Conservation (phyloP, 2,113 vertebrate genomes). For the Archilochus colubris region DNA sequence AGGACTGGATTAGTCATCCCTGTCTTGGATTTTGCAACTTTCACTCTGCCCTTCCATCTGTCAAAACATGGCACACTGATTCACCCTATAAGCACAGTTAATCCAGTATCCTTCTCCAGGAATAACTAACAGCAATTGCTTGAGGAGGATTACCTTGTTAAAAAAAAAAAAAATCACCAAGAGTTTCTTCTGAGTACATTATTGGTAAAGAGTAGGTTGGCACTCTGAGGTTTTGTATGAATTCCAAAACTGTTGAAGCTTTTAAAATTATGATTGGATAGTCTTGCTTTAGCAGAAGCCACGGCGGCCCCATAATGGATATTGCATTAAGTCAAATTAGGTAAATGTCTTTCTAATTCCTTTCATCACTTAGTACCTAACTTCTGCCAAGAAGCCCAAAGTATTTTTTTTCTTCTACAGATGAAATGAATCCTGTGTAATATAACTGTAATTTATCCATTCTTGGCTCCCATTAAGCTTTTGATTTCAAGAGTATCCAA, state of each 20-base stretch:
- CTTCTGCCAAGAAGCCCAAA: background rate
- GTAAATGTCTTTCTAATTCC: background rate
- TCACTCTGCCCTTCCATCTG: background rate
- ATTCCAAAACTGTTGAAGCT: background rate
- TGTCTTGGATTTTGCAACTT: background rate
- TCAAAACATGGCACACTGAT: background rate
- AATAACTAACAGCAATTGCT: background rate
- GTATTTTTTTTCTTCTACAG: background rate
- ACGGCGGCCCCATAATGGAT: background rate
- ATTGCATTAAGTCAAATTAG: background rate
- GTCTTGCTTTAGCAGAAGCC: background rate
- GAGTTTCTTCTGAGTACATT: background rate
- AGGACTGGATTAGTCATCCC: conserved; percentile 7
- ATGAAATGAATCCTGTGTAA: conserved; percentile 6
- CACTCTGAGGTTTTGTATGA: background rate
- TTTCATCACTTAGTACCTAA: background rate
- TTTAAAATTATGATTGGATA: background rate
- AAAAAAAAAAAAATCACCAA: background rate
- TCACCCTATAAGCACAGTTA: background rate
- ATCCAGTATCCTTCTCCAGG: background rate
- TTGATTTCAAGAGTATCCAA: conserved; percentile 15
- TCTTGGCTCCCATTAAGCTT: conserved; percentile 31
- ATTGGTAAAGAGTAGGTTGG: background rate
- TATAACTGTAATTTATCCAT: background rate
- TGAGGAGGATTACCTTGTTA: background rate